Percentiles rank a stretch among this genome's conserved stretches.
These are phyloP conservation scores for Rotaria magnacalcarata DNA, from an alignment of 2,888 invertebrate species.

Conservation along the genomic window DNA sequence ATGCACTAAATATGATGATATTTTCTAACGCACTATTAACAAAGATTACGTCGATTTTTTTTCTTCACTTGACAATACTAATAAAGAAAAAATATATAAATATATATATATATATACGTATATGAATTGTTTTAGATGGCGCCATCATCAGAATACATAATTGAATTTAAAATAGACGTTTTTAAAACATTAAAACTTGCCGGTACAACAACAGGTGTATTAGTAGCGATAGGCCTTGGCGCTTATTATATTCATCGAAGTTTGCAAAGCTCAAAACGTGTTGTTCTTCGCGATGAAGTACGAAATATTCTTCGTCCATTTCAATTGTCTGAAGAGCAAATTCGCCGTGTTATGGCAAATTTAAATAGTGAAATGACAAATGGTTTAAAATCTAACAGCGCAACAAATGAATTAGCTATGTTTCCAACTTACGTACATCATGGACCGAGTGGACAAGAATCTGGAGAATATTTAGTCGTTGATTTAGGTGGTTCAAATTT, in stretches of 20 bases:
- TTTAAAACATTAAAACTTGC: neutral
- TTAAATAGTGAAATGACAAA: conserved; percentile 26
- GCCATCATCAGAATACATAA: neutral
- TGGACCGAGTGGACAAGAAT: conserved; percentile 82
- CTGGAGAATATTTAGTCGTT: conserved; percentile 87
- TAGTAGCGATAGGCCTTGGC: neutral
- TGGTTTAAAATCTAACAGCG: neutral
- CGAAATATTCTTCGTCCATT: conserved; percentile 5
- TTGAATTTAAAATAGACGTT: conserved; percentile 28
- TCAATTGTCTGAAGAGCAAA: conserved; percentile 17
- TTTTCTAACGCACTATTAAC: neutral
- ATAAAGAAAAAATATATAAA: neutral
- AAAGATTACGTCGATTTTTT: no score
- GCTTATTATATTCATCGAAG: neutral
- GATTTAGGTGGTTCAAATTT: conserved; percentile 98
- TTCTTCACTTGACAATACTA: no score
- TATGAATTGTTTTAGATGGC: conserved; percentile 12
- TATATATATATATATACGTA: neutral
- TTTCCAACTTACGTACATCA: conserved; percentile 91
- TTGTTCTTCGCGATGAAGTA: conserved; percentile 23
- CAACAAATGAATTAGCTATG: conserved; percentile 67
- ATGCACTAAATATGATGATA: neutral
- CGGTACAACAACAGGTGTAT: neutral
- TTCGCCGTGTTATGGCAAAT: conserved; percentile 26
- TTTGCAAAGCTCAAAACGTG: neutral